Evolutionary conservation across 2,797 vertebrate species (phyloP).

Genomic region (Tiaroga cobitis): DNA sequence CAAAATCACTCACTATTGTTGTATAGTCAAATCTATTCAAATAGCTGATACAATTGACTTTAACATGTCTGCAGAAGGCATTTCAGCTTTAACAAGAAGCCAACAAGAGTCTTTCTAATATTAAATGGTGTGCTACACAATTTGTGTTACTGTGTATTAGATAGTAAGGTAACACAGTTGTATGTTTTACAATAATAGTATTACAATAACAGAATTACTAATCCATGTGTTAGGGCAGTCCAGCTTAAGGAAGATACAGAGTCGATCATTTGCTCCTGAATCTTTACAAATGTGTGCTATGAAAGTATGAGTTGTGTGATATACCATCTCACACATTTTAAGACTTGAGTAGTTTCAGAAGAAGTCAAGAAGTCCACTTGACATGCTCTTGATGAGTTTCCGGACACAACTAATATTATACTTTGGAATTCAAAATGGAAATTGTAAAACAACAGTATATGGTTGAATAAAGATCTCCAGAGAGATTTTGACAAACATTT

Average conservation of each 20-base stretch:
- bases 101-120: background rate
- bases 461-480: constrained; percentile 57
- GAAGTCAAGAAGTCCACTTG: background rate
- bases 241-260: background rate
- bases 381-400: background rate
- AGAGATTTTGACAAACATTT: constrained; percentile 28
- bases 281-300: constrained; percentile 11
- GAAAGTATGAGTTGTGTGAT: background rate
- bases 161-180: background rate
- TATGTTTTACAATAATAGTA: background rate
- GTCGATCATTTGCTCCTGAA: background rate
- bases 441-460: constrained; percentile 18
- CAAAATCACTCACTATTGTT: constrained; percentile 10
- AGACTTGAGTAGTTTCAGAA: background rate
- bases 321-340: background rate
- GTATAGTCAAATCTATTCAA: background rate
- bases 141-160: background rate
- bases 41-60: background rate
- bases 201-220: constrained; percentile 22
- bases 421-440: constrained; percentile 58
- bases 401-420: constrained; percentile 21
- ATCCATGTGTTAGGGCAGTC: constrained; percentile 13
- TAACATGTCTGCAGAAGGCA: background rate
- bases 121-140: background rate
- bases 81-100: background rate